phyloP scores from a whole-genome alignment of 2,888 invertebrate species.

The Mesorhabditis sp. region DNA sequence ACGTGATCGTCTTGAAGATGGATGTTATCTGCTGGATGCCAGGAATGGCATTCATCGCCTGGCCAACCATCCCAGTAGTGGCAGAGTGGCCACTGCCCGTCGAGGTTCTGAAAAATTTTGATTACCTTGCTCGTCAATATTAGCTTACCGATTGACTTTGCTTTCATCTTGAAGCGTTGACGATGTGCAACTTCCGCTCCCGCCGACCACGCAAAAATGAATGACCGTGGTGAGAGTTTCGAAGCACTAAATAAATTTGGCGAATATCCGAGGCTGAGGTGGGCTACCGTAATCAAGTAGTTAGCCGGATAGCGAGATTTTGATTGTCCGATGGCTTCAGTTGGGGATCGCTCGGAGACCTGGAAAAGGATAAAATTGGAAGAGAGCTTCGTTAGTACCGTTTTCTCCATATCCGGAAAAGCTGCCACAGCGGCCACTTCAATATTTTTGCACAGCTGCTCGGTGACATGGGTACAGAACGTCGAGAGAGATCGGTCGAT shows the following conservation, averaged over 20 bases:
- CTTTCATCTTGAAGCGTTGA: constrained; percentile 7
- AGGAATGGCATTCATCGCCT: constrained; percentile 51
- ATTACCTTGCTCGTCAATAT: not conserved
- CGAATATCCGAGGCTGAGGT: not conserved
- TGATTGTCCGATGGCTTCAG: not conserved
- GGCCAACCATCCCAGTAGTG: not conserved
- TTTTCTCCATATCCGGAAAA: constrained; percentile 6
- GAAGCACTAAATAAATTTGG: constrained; percentile 28
- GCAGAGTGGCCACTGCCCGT: not conserved
- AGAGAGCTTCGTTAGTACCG: not conserved
- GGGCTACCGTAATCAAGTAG: constrained; percentile 39
- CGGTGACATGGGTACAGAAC: constrained; percentile 74
- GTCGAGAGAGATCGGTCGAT: constrained; percentile 74
- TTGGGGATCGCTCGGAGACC: not conserved
- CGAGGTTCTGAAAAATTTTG: not conserved
- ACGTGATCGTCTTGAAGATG: not conserved
- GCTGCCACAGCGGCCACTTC: constrained; percentile 63
- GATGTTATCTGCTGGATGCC: constrained; percentile 28
- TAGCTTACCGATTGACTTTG: not conserved
- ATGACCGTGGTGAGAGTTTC: constrained; percentile 53
- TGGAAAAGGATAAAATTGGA: not conserved
- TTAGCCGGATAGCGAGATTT: constrained; percentile 44
- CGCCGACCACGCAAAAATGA: constrained; percentile 54
- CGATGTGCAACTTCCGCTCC: not conserved
- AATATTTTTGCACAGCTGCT: constrained; percentile 76